Evolutionary conservation across 2,797 vertebrate genomes (phyloP), one percentile per base, ranked within the genome.

Genomic region (Helicolenus hilgendorfi): DNA sequence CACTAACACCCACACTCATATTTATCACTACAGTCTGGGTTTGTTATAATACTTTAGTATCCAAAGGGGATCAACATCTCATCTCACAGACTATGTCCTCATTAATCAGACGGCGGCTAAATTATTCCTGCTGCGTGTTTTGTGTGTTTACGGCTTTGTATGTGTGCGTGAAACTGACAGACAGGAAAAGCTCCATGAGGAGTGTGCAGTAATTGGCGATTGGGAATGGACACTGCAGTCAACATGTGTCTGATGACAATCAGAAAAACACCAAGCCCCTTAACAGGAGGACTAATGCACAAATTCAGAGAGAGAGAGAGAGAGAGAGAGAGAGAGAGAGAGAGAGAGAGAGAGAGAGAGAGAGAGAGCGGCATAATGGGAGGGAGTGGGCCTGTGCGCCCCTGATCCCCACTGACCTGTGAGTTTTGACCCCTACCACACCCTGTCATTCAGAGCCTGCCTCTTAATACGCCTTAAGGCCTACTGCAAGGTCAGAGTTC

Each of bases 381-480:
- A 65, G 72, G 71, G 81, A 86, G 84, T 69, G 75, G 82, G 72
- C 53, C 38, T 33, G 49, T 68, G 67, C 0, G 11, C 41, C 53
- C 49, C 74, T 38, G 79, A 92, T 88, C 84, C 74, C 55, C 35
- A 31, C 69, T 90, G 94, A 94, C 86, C 89, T 86, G 62, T 81
- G 90, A 91, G 87, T 68, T 85, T 79, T 94, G 90, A 93, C 94
- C 89, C 78, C 64, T 13, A 71, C 71, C 84, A 78, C 82, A 81
- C 89, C 86, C 87, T 79, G 80, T 92, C 89, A 95, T 93, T 94
- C 86, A 92, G 38, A 84, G 36, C 24, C 72, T 64, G 45, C 24
- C 64, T 92, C 78, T 86, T 82, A 91, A 96, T 82, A 59, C 29
- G 64, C 70, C 85, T 89, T 84, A 56, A 88, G 86, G 82, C 86